phyloP scores from a whole-genome alignment of 2,113 vertebrate genomes.

The Pristiophorus japonicus region DNA sequence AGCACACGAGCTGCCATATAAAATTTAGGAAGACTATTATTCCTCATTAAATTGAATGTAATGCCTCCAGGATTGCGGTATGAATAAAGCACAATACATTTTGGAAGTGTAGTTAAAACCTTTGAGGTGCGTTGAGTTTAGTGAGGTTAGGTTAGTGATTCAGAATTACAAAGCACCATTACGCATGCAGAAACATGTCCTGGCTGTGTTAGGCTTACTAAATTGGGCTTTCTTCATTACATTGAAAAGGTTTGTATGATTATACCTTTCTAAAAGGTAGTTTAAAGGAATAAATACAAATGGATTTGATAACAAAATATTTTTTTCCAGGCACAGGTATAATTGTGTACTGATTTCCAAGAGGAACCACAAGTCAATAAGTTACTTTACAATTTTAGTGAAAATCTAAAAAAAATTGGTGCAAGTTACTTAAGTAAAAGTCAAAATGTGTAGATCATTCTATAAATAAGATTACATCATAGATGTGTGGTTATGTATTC shows the following conservation, averaged over 20 bases:
- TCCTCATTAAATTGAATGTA: background rate
- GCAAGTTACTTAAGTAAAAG: background rate
- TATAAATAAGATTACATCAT: too few relatives aligned
- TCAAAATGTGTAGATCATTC: too few relatives aligned
- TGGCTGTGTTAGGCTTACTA: background rate
- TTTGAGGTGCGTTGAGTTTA: background rate
- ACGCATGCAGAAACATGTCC: background rate
- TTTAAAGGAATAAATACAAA: background rate
- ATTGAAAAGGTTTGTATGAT: background rate
- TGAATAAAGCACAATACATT: slow-evolving; percentile 20
- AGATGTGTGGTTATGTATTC: too few relatives aligned
- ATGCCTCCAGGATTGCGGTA: background rate
- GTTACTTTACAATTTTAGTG: background rate
- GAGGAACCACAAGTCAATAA: background rate
- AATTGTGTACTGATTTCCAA: background rate
- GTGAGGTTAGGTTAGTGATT: background rate
- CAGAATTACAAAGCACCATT: background rate
- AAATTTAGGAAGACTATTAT: background rate
- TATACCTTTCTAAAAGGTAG: background rate
- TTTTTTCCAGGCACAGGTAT: background rate
- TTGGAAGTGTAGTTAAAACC: background rate
- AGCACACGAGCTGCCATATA: background rate
- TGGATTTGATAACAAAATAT: background rate
- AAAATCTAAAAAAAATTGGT: background rate
- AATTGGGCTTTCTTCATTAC: background rate